Evolutionary conservation across 2,888 invertebrate genomes (phyloP).

Genomic region (Ormyrus thymus): DNA sequence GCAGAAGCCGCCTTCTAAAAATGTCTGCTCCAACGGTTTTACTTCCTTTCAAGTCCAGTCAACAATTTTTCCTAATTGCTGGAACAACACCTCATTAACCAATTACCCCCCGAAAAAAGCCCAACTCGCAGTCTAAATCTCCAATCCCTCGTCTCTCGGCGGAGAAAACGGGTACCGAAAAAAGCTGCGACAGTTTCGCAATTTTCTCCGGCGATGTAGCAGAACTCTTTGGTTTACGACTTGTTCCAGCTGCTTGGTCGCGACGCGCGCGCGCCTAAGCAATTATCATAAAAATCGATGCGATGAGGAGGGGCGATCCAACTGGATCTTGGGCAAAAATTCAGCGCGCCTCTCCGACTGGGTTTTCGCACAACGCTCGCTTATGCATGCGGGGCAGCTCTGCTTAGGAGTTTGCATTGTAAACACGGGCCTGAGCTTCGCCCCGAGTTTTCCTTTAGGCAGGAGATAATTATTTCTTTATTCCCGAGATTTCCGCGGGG

Average conservation of each 20-base stretch:
- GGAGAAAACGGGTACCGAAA: neutral
- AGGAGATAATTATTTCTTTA: no score
- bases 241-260: slow-evolving; percentile 1
- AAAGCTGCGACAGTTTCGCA: neutral
- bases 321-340: slow-evolving; percentile 35
- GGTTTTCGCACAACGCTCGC: slow-evolving; percentile 7
- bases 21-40: no score
- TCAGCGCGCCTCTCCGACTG: neutral
- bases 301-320: neutral
- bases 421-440: no score
- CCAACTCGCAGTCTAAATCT: neutral
- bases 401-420: neutral
- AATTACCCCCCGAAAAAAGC: neutral
- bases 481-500: no score
- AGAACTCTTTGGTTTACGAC: slow-evolving; percentile 49
- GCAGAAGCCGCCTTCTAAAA: no score
- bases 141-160: neutral
- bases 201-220: slow-evolving; percentile 46
- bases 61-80: no score
- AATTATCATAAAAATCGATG: slow-evolving; percentile 42
- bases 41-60: no score
- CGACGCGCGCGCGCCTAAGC: neutral
- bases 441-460: no score
- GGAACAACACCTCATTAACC: neutral
- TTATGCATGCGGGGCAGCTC: slow-evolving; percentile 13